Evolutionary conservation across 2,113 vertebrate genomes (phyloP).

Genomic region (Tautogolabrus adspersus): DNA sequence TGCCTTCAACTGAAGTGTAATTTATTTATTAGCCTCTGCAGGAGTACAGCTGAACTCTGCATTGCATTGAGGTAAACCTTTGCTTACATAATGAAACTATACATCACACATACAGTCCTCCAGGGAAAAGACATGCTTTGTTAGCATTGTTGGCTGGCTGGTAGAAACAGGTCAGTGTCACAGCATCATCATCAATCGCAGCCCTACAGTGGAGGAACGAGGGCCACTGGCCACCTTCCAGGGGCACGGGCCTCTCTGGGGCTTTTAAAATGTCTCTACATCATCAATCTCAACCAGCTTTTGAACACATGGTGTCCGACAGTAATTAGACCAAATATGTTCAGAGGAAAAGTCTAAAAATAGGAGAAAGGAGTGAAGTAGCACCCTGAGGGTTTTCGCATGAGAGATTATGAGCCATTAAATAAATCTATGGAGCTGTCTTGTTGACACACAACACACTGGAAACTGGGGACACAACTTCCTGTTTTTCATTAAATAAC

Average conservation of each 20-base stretch:
- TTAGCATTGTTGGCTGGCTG: slow-evolving; percentile 33
- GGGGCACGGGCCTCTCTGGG: slow-evolving; percentile 41
- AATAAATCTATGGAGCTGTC: slow-evolving; percentile 38
- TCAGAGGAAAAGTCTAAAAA: slow-evolving; percentile 63
- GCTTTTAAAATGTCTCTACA: slow-evolving; percentile 39
- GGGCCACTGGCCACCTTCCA: slow-evolving; percentile 42
- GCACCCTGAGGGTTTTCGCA: slow-evolving; percentile 2
- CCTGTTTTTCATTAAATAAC: slow-evolving; percentile 43
- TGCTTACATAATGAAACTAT: slow-evolving; percentile 56
- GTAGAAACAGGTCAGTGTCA: slow-evolving; percentile 72
- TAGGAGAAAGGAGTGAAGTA: slow-evolving; percentile 24
- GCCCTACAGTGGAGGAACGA: slow-evolving; percentile 29
- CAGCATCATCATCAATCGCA: slow-evolving; percentile 71
- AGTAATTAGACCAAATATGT: slow-evolving; percentile 69
- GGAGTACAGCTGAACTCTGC: background rate
- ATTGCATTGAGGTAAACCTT: slow-evolving; percentile 7
- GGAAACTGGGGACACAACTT: slow-evolving; percentile 22
- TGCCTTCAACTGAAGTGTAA: background rate
- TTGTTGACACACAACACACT: slow-evolving; percentile 26
- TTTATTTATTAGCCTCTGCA: background rate
- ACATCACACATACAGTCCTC: slow-evolving; percentile 40
- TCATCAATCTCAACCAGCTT: slow-evolving; percentile 78
- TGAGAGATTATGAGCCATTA: slow-evolving; percentile 43
- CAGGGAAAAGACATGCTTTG: slow-evolving; percentile 21
- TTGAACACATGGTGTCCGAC: slow-evolving; percentile 51